Conservation (phyloP, 2,888 invertebrate species). For the Hypomecis atomaria region DNA sequence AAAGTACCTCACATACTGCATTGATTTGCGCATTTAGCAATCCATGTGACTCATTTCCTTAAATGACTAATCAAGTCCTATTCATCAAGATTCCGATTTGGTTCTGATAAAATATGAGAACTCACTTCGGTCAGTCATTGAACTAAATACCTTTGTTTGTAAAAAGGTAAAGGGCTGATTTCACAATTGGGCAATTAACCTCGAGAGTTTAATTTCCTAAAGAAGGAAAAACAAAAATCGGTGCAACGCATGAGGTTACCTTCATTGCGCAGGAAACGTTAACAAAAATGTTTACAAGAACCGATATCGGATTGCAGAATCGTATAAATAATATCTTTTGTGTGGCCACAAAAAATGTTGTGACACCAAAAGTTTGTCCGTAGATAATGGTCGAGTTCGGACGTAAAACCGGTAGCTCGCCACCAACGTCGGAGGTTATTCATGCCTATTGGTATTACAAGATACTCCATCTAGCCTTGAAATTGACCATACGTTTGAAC, state of each 20-base stretch:
- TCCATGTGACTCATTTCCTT: slow-evolving; percentile 55
- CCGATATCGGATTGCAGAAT: slow-evolving; percentile 60
- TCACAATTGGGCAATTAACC: slow-evolving; percentile 36
- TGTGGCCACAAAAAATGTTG: slow-evolving; percentile 62
- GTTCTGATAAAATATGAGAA: slow-evolving; percentile 48
- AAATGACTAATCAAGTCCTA: slow-evolving; percentile 56
- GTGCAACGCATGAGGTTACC: slow-evolving; percentile 8
- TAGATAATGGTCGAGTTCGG: slow-evolving; percentile 62
- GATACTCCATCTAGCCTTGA: slow-evolving; percentile 65
- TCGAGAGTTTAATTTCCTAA: slow-evolving; percentile 40
- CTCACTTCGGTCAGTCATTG: slow-evolving; percentile 50
- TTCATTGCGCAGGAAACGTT: slow-evolving; percentile 19
- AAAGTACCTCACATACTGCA: slow-evolving; percentile 32
- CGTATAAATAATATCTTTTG: slow-evolving; percentile 60
- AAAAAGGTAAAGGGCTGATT: slow-evolving; percentile 55
- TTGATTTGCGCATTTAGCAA: slow-evolving; percentile 28
- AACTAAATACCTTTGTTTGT: slow-evolving; percentile 44
- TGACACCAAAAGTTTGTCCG: slow-evolving; percentile 61
- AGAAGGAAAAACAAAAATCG: slow-evolving; percentile 15
- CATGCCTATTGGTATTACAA: slow-evolving; percentile 51
- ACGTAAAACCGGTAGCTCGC: slow-evolving; percentile 77
- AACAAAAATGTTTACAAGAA: slow-evolving; percentile 32
- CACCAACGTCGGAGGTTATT: slow-evolving; percentile 58
- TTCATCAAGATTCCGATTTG: slow-evolving; percentile 46
- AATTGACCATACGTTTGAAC: slow-evolving; percentile 55